These are phyloP conservation scores for Mormyrus hasselquistii DNA, from an alignment of 2,797 vertebrate species.

Conservation along the genomic window DNA sequence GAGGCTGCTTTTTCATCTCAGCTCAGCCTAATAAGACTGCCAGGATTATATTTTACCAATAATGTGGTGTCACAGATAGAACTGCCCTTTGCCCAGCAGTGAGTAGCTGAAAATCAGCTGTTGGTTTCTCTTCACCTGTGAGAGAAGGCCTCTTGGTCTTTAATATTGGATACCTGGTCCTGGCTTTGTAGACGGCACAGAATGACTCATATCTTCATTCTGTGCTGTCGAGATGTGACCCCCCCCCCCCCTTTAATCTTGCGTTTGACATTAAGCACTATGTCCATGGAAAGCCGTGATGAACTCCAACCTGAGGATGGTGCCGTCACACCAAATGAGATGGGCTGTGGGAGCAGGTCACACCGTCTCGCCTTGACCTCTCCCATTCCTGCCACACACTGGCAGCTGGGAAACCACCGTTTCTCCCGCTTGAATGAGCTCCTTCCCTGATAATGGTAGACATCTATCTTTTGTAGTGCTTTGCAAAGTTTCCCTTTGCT, in stretches of 20 bases:
- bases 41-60: constrained; percentile 72
- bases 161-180: constrained; percentile 76
- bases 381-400: constrained; percentile 49
- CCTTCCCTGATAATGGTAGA: constrained; percentile 30
- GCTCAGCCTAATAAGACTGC: constrained; percentile 59
- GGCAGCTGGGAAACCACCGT: constrained; percentile 58
- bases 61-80: constrained; percentile 61
- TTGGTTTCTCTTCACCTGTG: constrained; percentile 25
- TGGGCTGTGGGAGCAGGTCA: constrained; percentile 43
- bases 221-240: constrained; percentile 73
- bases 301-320: constrained; percentile 77
- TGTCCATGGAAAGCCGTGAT: constrained; percentile 81
- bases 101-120: constrained; percentile 57
- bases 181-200: constrained; percentile 71
- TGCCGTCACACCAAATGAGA: constrained; percentile 68
- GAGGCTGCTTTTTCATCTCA: neutral
- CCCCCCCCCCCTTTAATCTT: constrained; percentile 78
- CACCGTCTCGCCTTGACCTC: constrained; percentile 66
- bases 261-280: constrained; percentile 77
- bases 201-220: constrained; percentile 87
- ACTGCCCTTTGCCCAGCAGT: constrained; percentile 54
- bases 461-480: neutral
- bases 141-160: constrained; percentile 53
- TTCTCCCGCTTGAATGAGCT: constrained; percentile 43
- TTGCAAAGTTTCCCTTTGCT: neutral